These are phyloP conservation scores for Mirza zaza DNA, from an alignment of 2,113 vertebrate genomes.

Conservation along the genomic window DNA sequence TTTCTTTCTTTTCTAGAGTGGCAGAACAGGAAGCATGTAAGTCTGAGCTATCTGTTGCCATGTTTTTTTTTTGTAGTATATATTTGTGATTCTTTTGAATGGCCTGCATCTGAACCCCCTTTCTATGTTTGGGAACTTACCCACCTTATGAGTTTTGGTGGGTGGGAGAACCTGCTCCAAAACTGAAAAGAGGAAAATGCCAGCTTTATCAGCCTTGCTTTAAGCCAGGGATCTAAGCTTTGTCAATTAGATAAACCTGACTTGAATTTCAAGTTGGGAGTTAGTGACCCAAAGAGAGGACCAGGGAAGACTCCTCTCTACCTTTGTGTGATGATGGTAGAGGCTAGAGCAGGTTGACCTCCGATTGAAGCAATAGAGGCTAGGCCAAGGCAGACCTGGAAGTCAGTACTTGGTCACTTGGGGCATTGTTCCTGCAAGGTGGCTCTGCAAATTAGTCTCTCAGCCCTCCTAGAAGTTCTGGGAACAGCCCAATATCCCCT, in stretches of 20 bases:
- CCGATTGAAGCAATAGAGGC: rapidly evolving
- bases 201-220: neutral
- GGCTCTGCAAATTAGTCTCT: neutral
- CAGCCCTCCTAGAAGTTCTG: neutral
- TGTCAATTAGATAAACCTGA: neutral
- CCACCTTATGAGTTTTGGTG: neutral
- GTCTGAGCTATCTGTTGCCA: neutral
- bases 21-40: neutral
- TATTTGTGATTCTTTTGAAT: neutral
- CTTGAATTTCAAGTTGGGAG: neutral
- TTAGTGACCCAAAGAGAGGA: neutral
- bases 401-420: neutral
- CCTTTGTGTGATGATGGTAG: neutral
- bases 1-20: neutral
- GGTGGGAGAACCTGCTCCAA: neutral
- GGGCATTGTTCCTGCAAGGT: neutral
- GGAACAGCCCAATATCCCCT: neutral
- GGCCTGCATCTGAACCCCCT: neutral
- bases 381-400: neutral
- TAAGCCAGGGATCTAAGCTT: neutral
- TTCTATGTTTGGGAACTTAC: neutral
- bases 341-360: neutral
- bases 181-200: neutral
- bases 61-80: neutral
- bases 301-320: neutral